phyloP scores from a whole-genome alignment of 2,113 vertebrate genomes.

The Hemibagrus wyckioides region DNA sequence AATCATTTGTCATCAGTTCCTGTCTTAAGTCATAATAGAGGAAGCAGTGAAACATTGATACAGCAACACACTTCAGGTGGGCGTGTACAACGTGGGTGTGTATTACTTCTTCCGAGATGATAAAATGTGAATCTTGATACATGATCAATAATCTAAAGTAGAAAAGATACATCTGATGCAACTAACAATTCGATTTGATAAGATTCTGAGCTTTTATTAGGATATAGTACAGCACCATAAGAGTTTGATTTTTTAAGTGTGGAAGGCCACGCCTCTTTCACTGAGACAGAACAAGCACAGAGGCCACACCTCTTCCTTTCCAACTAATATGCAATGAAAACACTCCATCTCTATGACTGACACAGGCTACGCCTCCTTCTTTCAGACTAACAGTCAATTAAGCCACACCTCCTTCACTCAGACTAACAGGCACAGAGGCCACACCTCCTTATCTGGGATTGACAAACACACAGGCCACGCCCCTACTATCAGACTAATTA shows the following conservation, averaged over 20 bases:
- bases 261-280: background rate
- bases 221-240: background rate
- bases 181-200: background rate
- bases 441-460: background rate
- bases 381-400: background rate
- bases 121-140: background rate
- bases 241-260: background rate
- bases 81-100: background rate
- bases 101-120: background rate
- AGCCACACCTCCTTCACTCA: background rate
- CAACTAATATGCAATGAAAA: background rate
- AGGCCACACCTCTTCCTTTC: background rate
- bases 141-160: conserved; percentile 1
- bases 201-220: background rate
- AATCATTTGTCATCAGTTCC: background rate
- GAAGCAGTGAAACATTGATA: background rate
- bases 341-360: background rate
- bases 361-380: background rate
- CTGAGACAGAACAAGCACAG: background rate
- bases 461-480: background rate
- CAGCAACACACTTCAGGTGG: background rate
- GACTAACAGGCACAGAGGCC: background rate
- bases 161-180: background rate
- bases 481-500: background rate
- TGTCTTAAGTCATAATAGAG: background rate